phyloP scores from a whole-genome alignment of 2,888 invertebrate species.

The Scaptomyza reducta region DNA sequence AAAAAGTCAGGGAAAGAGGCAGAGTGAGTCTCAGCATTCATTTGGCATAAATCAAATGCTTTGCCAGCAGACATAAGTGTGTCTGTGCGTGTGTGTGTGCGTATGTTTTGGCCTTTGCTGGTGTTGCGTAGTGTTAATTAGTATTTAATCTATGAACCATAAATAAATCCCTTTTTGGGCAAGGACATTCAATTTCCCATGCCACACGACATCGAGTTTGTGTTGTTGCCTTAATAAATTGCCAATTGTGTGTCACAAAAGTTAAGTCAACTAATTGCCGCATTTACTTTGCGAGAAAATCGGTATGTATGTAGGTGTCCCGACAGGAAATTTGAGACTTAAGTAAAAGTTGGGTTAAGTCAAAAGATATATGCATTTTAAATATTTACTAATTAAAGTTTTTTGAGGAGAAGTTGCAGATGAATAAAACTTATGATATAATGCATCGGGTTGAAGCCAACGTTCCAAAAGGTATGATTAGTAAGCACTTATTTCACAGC shows the following conservation, averaged over 20 bases:
- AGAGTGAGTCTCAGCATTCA: conserved; percentile 46
- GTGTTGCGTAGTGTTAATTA: conserved; percentile 75
- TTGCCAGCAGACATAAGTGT: conserved; percentile 17
- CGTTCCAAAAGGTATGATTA: not conserved
- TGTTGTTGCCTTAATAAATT: conserved; percentile 61
- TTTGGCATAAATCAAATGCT: conserved; percentile 76
- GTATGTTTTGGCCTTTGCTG: conserved; percentile 41
- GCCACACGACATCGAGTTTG: conserved; percentile 36
- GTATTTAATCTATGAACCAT: conserved; percentile 81
- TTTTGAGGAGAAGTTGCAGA: too few relatives aligned
- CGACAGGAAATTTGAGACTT: too few relatives aligned
- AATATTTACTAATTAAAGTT: too few relatives aligned
- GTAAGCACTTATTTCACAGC: not conserved
- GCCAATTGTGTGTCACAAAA: conserved; percentile 69
- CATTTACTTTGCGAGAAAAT: conserved; percentile 44
- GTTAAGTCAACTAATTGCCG: conserved; percentile 74
- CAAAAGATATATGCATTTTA: too few relatives aligned
- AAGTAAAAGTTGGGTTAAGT: not conserved
- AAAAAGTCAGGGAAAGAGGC: conserved; percentile 1
- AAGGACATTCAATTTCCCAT: conserved; percentile 74
- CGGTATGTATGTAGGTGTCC: too few relatives aligned
- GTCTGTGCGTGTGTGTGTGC: not conserved
- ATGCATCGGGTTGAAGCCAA: too few relatives aligned
- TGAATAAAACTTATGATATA: too few relatives aligned
- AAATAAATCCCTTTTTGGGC: conserved; percentile 71